These are phyloP conservation scores for Sebastes matsubarae DNA, from an alignment of 2,797 vertebrate genomes.

Conservation along the genomic window DNA sequence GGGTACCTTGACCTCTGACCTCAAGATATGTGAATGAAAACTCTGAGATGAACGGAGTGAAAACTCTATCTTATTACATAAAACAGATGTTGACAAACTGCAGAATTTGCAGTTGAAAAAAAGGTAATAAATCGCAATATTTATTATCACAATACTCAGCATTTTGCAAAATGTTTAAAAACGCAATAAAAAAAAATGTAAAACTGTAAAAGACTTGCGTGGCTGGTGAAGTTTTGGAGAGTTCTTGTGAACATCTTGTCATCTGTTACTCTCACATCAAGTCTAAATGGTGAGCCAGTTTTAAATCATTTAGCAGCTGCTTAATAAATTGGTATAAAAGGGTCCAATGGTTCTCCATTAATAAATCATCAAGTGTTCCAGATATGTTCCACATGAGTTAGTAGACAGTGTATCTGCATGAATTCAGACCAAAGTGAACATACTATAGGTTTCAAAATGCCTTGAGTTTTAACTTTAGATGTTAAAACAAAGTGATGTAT, in stretches of 20 bases:
- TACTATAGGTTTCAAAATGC: background rate
- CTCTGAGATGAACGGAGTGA: too few species aligned
- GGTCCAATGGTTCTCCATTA: background rate
- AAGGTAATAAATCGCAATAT: too few species aligned
- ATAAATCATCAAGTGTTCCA: background rate
- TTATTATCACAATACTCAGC: too few species aligned
- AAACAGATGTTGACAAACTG: too few species aligned
- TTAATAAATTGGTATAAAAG: background rate
- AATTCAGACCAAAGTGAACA: background rate
- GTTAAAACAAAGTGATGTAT: background rate
- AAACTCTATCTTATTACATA: too few species aligned
- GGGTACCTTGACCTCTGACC: too few species aligned
- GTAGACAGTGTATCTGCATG: background rate
- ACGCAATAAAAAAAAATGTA: background rate
- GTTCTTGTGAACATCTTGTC: background rate
- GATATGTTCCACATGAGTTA: background rate
- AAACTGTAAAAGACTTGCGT: background rate
- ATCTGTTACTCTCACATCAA: background rate
- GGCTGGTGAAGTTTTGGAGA: background rate
- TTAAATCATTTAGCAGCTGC: slow-evolving; percentile 1
- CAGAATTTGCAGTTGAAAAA: too few species aligned
- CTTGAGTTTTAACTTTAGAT: too few species aligned
- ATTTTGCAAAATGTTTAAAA: too few species aligned
- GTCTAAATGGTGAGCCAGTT: background rate
- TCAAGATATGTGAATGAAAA: too few species aligned